These are phyloP conservation scores for Lasius platythorax DNA, from an alignment of 2,888 invertebrate species.

Conservation along the genomic window DNA sequence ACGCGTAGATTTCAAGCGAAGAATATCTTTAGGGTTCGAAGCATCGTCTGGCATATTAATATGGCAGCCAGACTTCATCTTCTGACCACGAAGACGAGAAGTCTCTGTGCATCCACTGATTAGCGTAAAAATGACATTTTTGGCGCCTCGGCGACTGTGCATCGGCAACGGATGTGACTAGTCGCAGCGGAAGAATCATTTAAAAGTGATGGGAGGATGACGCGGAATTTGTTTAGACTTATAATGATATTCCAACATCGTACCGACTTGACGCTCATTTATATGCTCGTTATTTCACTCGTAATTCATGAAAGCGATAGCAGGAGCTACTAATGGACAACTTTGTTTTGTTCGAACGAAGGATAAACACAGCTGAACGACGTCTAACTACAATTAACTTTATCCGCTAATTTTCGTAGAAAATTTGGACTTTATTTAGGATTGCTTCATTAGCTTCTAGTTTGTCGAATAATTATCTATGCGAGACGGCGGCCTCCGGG, in stretches of 20 bases:
- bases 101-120: constrained; percentile 66
- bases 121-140: constrained; percentile 70
- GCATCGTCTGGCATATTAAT: constrained; percentile 63
- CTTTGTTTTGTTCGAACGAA: neutral
- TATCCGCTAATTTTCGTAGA: neutral
- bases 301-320: constrained; percentile 47
- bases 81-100: constrained; percentile 60
- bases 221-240: constrained; percentile 60
- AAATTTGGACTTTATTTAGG: neutral
- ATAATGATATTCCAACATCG: constrained; percentile 68
- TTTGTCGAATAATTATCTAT: constrained; percentile 18
- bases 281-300: constrained; percentile 62
- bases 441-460: constrained; percentile 43
- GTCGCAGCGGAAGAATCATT: constrained; percentile 24
- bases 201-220: constrained; percentile 13
- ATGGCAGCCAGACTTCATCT: constrained; percentile 36
- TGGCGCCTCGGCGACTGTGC: constrained; percentile 63
- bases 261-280: constrained; percentile 60
- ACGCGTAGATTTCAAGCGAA: constrained; percentile 47
- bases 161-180: constrained; percentile 38
- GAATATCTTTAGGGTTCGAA: constrained; percentile 37
- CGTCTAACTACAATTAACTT: neutral
- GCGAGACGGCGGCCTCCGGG: neutral
- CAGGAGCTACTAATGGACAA: neutral
- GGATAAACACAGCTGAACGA: neutral